These are phyloP conservation scores for Sinopyrophorus schimmeli DNA, from an alignment of 2,888 invertebrate genomes.

Conservation along the genomic window DNA sequence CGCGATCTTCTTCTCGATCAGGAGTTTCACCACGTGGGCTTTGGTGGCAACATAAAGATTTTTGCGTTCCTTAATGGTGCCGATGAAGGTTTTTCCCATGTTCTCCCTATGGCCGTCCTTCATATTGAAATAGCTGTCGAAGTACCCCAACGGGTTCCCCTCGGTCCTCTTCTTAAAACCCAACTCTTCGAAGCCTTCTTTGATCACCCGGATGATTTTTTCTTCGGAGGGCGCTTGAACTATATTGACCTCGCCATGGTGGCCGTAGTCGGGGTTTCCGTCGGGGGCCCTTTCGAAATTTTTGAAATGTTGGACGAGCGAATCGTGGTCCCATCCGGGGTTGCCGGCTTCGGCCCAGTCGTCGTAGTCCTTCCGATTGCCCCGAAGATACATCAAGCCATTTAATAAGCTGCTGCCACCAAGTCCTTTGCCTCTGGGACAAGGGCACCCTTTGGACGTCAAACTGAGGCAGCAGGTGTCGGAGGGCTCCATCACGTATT, in stretches of 20 bases:
- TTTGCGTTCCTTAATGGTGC: constrained; percentile 56
- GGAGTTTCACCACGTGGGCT: constrained; percentile 59
- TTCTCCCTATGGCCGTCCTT: constrained; percentile 56
- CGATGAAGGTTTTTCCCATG: constrained; percentile 62
- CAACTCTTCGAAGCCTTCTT: constrained; percentile 30
- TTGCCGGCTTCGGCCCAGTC: constrained; percentile 80
- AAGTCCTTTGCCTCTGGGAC: constrained; percentile 57
- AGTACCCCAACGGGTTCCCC: constrained; percentile 57
- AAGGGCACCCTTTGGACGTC: constrained; percentile 40
- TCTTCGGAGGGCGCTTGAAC: constrained; percentile 7
- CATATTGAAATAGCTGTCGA: constrained; percentile 38
- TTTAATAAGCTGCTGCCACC: constrained; percentile 58
- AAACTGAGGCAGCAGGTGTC: constrained; percentile 40
- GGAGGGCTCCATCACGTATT: constrained; percentile 40
- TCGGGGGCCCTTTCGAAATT: constrained; percentile 62
- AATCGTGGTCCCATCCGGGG: constrained; percentile 77
- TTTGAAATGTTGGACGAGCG: constrained; percentile 76
- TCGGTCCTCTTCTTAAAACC: constrained; percentile 59
- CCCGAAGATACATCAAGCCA: constrained; percentile 53
- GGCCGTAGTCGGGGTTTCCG: constrained; percentile 36
- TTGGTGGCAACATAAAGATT: constrained; percentile 62
- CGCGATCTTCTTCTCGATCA: constrained; percentile 55
- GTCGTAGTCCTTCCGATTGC: constrained; percentile 77
- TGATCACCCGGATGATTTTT: constrained; percentile 18
- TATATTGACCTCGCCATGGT: constrained; percentile 19